Percentiles rank a stretch among this genome's conserved stretches.
Conservation (phyloP, 2,888 invertebrate species). For the Deilephila elpenor region DNA sequence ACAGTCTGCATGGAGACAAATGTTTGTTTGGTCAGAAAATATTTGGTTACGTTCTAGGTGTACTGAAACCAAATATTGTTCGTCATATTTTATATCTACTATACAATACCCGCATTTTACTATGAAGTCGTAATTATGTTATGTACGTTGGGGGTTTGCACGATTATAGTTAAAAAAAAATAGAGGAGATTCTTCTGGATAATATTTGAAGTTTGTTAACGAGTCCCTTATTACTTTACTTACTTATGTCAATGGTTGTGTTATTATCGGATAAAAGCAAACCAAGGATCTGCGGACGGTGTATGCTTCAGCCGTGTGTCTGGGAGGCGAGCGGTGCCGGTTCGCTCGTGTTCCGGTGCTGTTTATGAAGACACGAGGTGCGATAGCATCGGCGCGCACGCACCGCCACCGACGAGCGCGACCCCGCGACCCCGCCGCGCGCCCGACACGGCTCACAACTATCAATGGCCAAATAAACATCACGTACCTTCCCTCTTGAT, state of each 20-base stretch:
- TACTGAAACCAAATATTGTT: too few relatives aligned
- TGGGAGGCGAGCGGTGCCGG: neutral
- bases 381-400: conserved; percentile 20
- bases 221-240: neutral
- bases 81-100: too few relatives aligned
- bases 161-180: too few relatives aligned
- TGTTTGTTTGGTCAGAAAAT: too few relatives aligned
- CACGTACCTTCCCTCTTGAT: too few relatives aligned
- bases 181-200: too few relatives aligned
- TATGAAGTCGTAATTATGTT: too few relatives aligned
- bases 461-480: neutral
- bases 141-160: too few relatives aligned
- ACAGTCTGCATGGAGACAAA: too few relatives aligned
- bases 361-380: conserved; percentile 12
- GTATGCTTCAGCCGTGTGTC: neutral
- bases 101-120: too few relatives aligned
- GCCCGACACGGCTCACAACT: neutral
- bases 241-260: neutral
- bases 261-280: neutral
- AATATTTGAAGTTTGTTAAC: too few relatives aligned
- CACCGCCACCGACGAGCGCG: neutral
- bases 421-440: neutral
- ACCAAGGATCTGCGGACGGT: neutral
- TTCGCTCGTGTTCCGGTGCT: neutral
- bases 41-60: too few relatives aligned